A percentile compares a stretch with the other conserved stretches of the same genome.
Conservation (phyloP, 2,113 vertebrate species). For the Myotis davidii region DNA sequence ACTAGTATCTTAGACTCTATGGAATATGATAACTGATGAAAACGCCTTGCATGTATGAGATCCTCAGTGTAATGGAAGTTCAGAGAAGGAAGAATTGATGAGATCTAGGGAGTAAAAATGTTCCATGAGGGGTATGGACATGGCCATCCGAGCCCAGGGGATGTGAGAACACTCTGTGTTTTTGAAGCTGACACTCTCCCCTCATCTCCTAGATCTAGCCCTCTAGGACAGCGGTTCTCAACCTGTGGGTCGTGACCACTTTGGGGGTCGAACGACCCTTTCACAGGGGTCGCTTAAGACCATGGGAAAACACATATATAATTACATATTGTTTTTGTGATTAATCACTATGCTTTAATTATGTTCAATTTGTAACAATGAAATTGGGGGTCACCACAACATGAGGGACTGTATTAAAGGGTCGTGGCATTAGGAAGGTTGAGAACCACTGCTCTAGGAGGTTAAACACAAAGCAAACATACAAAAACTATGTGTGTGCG, state of each 20-base stretch:
- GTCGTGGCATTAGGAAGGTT: no score
- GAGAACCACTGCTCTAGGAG: neutral
- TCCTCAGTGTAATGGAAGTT: rapidly evolving
- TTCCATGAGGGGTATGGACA: rapidly evolving
- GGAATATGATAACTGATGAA: neutral
- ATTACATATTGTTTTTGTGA: no score
- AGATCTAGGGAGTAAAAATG: neutral
- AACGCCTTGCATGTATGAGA: neutral
- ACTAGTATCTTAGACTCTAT: neutral
- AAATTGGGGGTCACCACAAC: no score
- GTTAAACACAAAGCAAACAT: neutral
- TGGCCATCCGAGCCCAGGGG: neutral
- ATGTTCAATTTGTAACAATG: no score
- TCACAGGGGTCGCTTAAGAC: no score
- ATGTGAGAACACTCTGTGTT: no score
- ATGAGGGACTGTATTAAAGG: no score
- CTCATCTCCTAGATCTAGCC: neutral
- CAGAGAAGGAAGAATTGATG: neutral
- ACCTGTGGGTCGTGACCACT: no score
- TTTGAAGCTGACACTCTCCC: neutral
- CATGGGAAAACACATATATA: no score
- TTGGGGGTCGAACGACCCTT: no score
- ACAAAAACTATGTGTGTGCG: no score
- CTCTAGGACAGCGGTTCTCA: neutral
- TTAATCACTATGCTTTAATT: no score